Evolutionary conservation across 2,888 invertebrate species (phyloP), one percentile per base, ranked within the genome.

Genomic region (Ypsolopha sequella): DNA sequence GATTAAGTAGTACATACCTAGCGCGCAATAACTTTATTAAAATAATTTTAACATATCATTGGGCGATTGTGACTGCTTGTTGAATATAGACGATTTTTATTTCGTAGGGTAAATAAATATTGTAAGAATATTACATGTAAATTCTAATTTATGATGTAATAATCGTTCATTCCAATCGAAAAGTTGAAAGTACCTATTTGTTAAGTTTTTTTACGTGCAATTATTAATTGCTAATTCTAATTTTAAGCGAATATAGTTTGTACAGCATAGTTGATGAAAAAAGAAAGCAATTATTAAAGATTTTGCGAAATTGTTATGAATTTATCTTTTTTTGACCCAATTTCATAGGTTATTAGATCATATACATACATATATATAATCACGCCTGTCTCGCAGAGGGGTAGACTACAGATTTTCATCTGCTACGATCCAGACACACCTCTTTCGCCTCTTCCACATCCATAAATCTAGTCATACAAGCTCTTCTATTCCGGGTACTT

Each of bases 131-230:
- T 77, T 79, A 78, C 74, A 66, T 80, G 33, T 41, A 39, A 39
- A 46, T 46, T 46, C 24, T 48, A 35, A 48, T 36, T 43, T 43
- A 41, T 43, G 77, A 73, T 73, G 74, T 81, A 80, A 82, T 79
- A 76, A 84, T 80, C 70, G 85, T 86, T 86, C 86, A 86, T 86
- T 86, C 86, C 86, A 86, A 80, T 80, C 76, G 80, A 86, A 84
- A 82, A 76, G 84, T 82, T 86, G 80, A 85, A 77, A 75, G 69
- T 84, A 85, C 73, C 75, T 86, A 84, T 81, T 86, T 85, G 84
- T 86, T 86, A 86, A 86, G 86, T 86, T 86, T 86, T 77, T 86
- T 86, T 86, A 86, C 86, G 86, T 86, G 86, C 86, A 86, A 86
- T 86, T 86, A 85, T 86, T 86, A 84, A 86, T 85, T 85, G 86